Percentiles rank a stretch among this genome's conserved stretches.
These are phyloP conservation scores for Oreochromis niloticus DNA, from an alignment of 2,113 vertebrate genomes.

Conservation along the genomic window DNA sequence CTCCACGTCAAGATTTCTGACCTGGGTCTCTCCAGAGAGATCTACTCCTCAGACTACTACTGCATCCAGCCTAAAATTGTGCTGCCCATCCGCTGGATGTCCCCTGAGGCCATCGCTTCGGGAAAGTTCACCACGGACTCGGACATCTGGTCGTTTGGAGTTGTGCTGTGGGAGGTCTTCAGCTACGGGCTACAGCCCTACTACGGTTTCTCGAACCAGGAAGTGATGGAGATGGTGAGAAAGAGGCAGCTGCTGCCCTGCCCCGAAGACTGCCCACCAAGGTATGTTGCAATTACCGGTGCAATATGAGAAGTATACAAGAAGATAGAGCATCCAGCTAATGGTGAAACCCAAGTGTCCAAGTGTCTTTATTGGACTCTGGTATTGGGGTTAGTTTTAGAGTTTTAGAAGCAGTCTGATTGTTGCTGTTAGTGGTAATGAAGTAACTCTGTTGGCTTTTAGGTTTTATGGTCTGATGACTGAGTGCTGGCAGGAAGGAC, in stretches of 20 bases:
- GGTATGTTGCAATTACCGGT: constrained; percentile 10
- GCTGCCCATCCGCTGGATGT: constrained; percentile 97
- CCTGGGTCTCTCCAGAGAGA: constrained; percentile 91
- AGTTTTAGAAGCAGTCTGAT: background rate
- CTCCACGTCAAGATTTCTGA: constrained; percentile 96
- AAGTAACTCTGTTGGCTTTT: background rate
- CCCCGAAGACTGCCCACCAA: constrained; percentile 93
- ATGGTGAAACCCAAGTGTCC: background rate
- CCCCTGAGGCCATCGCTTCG: constrained; percentile 90
- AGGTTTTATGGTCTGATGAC: constrained; percentile 94
- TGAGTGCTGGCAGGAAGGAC: constrained; percentile 97
- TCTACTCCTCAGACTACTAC: constrained; percentile 94
- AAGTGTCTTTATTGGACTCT: background rate
- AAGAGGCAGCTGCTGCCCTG: constrained; percentile 92
- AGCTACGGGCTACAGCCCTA: constrained; percentile 96
- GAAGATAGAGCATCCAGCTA: background rate
- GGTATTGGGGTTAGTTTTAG: background rate
- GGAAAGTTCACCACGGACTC: constrained; percentile 96
- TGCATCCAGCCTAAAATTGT: constrained; percentile 87
- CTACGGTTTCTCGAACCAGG: constrained; percentile 96
- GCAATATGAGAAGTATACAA: background rate
- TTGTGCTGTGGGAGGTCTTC: constrained; percentile 97
- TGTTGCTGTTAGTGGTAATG: background rate
- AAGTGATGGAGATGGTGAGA: constrained; percentile 97
- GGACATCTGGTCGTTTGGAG: constrained; percentile 96